These are phyloP conservation scores for Saccostrea cuccullata DNA, from an alignment of 1,140 invertebrate species.

Conservation along the genomic window DNA sequence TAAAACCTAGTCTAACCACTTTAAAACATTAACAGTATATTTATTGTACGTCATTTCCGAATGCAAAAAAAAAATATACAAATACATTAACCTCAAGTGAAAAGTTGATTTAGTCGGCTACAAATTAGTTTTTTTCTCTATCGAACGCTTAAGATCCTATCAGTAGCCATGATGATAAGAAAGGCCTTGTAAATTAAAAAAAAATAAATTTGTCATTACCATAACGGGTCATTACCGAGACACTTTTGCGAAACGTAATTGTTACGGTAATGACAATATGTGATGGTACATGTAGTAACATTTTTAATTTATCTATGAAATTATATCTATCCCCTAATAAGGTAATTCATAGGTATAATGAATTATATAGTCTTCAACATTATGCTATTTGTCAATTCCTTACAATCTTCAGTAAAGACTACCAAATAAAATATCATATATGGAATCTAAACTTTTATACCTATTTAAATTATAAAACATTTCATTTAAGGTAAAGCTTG, in stretches of 20 bases:
- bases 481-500: not conserved
- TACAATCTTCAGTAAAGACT: too few relatives aligned
- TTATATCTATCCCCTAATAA: not conserved
- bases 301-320: not conserved
- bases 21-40: constrained; percentile 6
- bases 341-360: not conserved
- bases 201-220: constrained; percentile 8
- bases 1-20: not conserved
- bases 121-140: constrained; percentile 1
- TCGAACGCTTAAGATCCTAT: not conserved
- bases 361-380: not conserved
- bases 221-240: not conserved
- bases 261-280: constrained; percentile 24
- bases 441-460: not conserved
- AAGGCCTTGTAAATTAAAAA: not conserved
- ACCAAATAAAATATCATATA: not conserved
- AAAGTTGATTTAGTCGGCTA: not conserved
- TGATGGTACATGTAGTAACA: constrained; percentile 19
- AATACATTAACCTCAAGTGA: not conserved
- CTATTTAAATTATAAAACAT: constrained; percentile 4
- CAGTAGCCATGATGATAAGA: constrained; percentile 10
- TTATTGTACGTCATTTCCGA: constrained; percentile 8
- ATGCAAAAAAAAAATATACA: constrained; percentile 12
- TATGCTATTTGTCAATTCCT: too few relatives aligned
- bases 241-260: not conserved